Evolutionary conservation across 2,888 invertebrate genomes (phyloP).

Genomic region (Mesorhabditis spiculigera): DNA sequence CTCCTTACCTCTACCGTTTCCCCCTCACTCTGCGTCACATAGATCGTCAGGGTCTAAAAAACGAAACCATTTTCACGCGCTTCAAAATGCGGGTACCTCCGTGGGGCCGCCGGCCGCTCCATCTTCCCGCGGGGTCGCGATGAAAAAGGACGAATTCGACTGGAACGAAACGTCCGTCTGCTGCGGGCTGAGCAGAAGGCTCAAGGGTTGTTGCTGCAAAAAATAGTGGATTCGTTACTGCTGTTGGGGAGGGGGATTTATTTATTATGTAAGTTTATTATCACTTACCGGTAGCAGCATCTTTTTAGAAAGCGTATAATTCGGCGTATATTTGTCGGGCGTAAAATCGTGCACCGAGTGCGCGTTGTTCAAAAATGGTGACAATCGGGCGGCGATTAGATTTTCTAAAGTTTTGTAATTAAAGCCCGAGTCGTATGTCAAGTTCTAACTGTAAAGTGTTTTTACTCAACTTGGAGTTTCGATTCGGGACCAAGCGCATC

Average conservation of each 20-base stretch:
- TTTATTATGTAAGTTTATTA: neutral
- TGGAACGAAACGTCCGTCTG: neutral
- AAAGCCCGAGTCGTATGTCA: too few relatives aligned
- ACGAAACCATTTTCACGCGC: too few relatives aligned
- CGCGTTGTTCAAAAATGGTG: constrained; percentile 46
- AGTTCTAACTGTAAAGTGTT: too few relatives aligned
- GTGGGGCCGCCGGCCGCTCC: neutral
- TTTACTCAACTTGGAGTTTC: too few relatives aligned
- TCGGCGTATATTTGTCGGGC: constrained; percentile 24
- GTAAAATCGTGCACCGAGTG: constrained; percentile 50
- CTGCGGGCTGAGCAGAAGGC: neutral
- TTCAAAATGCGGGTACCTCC: too few relatives aligned
- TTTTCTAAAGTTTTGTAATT: constrained; percentile 20
- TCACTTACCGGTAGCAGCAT: constrained; percentile 12
- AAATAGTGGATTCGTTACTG: neutral
- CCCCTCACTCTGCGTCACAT: neutral
- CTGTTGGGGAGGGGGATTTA: constrained; percentile 11
- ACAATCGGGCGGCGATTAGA: constrained; percentile 34
- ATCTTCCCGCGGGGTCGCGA: constrained; percentile 1
- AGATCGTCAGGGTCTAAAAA: neutral
- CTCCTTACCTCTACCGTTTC: constrained; percentile 1
- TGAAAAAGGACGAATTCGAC: neutral
- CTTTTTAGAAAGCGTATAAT: constrained; percentile 15
- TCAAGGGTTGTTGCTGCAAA: neutral
- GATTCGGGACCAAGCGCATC: too few relatives aligned